Evolutionary conservation across 2,797 vertebrate genomes (phyloP).

Genomic region (Amblyopsis hoosieri): DNA sequence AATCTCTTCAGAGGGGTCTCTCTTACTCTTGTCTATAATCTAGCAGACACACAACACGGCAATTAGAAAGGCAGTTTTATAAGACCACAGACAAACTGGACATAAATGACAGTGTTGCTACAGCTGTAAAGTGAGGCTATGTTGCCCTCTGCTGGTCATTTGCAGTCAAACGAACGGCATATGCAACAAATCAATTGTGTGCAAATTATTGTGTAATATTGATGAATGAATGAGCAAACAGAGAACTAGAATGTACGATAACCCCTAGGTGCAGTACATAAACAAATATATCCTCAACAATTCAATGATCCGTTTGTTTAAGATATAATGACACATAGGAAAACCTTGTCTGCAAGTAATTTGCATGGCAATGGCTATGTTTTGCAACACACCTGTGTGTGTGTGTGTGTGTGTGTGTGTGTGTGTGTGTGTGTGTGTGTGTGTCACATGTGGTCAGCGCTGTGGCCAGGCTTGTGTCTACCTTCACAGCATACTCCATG

Average conservation of each 20-base stretch:
- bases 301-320: not conserved
- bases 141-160: conserved; percentile 68
- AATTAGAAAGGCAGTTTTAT: not conserved
- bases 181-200: not conserved
- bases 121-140: conserved; percentile 15
- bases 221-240: too few relatives aligned
- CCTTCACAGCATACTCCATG: conserved; percentile 98
- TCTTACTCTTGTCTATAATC: conserved; percentile 98
- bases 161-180: not conserved
- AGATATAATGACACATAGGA: not conserved
- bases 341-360: too few relatives aligned
- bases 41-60: conserved; percentile 46
- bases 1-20: conserved; percentile 96
- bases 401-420: not conserved
- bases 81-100: not conserved
- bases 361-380: too few relatives aligned
- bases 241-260: too few relatives aligned
- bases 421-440: not conserved
- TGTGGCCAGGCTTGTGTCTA: conserved; percentile 41
- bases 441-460: not conserved
- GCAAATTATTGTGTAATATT: not conserved
- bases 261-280: too few relatives aligned
- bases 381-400: too few relatives aligned
- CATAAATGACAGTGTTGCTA: not conserved
- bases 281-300: not conserved